Evolutionary conservation across 2,888 invertebrate genomes (phyloP).

Genomic region (Glaucopsyche alexis): DNA sequence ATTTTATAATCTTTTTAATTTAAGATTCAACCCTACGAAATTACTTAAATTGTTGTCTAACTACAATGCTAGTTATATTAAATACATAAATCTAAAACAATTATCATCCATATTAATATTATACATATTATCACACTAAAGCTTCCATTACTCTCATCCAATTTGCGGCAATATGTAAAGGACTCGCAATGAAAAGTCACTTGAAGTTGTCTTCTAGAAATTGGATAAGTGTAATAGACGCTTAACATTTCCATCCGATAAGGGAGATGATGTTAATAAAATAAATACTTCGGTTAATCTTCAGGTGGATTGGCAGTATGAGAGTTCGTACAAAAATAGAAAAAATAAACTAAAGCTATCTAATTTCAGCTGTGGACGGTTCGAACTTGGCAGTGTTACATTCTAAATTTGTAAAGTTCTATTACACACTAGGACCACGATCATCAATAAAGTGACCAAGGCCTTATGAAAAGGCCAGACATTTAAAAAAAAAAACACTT

Average conservation of each 20-base stretch:
- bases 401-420: conserved; percentile 26
- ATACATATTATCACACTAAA: conserved; percentile 73
- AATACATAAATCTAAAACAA: conserved; percentile 39
- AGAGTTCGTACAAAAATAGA: conserved; percentile 22
- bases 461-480: background rate
- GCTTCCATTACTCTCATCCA: background rate
- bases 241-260: conserved; percentile 52
- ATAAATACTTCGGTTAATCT: conserved; percentile 39
- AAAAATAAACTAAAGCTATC: conserved; percentile 25
- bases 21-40: background rate
- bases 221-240: background rate
- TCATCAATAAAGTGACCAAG: background rate
- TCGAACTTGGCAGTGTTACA: conserved; percentile 1
- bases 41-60: conserved; percentile 28
- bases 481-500: background rate
- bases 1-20: background rate
- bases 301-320: conserved; percentile 39
- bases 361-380: conserved; percentile 15
- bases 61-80: conserved; percentile 33
- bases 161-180: background rate
- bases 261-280: conserved; percentile 41
- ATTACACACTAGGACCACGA: conserved; percentile 2
- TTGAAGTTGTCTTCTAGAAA: background rate
- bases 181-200: background rate
- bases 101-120: conserved; percentile 59